Base-by-base conservation (phyloP, 2,888 invertebrate species). In the Microplitis deprimator region DNA sequence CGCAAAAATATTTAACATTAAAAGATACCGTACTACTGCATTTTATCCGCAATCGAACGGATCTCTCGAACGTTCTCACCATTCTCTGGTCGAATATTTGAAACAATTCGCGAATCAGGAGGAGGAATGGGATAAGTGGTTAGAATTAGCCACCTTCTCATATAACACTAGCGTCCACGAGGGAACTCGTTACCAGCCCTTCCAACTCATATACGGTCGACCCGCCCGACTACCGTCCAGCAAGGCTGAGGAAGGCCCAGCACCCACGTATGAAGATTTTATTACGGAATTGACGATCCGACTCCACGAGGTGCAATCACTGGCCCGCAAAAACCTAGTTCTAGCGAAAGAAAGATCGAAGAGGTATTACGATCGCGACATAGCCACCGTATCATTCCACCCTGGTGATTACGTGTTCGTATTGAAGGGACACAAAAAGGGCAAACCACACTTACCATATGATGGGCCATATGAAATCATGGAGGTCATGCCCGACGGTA, bases 121-220 rank as follows among this genome's bases (percentile, higher is more conserved):
- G 1, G 20, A 20, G 1, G 62, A 20, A 5, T 7, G 62, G 16
- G 62, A 62, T 0, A 17, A 62, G 7, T 62, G 62, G 20, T 13
- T 16, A 10, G 50, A 50, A 8, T 10, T 50, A 50, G 10, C 50
- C 50, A 50, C 50, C 1, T 50, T 50, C 8, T 50, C 50, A 0
- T 78, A 78, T 59, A 79, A 79, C n/a, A 79, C 76, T 1, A 60
- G 68, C 8, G 67, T 79, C 5, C 79, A 80, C 61, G 78, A 80
- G 68, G 73, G 67, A 13, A 80, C 78, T 6, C 64, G 69, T 1
- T 79, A 74, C 17, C 71, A 78, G 0, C 79, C 80, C 0, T 78
- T 67, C 38, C 75, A 81, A 73, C 16, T 80, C 38, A 29, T 80
- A 5, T 79, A 78, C 10, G 79, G 78, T 0, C 76, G 38, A 71